These are phyloP conservation scores for Varanus salvator DNA, from an alignment of 2,113 vertebrate genomes.

Conservation along the genomic window DNA sequence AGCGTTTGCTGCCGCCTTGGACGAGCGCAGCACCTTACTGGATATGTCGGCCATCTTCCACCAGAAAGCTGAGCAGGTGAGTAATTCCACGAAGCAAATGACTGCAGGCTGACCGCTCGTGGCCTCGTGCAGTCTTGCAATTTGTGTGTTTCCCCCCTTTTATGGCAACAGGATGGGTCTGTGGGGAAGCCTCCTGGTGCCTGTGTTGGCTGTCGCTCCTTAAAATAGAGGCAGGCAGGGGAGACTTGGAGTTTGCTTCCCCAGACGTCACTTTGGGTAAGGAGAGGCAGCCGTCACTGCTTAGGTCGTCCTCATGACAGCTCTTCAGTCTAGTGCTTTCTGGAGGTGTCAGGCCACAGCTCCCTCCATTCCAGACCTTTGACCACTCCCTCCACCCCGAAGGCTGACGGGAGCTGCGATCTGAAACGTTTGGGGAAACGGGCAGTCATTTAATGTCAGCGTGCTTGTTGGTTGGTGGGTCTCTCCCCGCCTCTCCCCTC, in stretches of 20 bases:
- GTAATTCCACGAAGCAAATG: not conserved
- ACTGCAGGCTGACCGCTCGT: rapidly evolving
- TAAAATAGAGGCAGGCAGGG: too few species aligned
- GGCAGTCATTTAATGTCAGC: too few species aligned
- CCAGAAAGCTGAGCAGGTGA: slow-evolving; percentile 96
- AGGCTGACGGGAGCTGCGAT: too few species aligned
- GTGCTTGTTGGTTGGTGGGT: too few species aligned
- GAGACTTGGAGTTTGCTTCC: not conserved
- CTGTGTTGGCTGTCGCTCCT: not conserved
- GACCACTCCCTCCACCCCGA: too few species aligned
- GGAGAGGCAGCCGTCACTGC: not conserved
- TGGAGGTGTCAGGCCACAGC: too few species aligned
- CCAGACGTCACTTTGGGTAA: not conserved
- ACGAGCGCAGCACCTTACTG: slow-evolving; percentile 93
- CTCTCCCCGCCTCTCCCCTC: too few species aligned
- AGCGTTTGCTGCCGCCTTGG: slow-evolving; percentile 94
- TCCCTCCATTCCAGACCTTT: too few species aligned
- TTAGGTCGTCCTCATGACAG: not conserved
- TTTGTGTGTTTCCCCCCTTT: not conserved
- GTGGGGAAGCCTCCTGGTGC: not conserved
- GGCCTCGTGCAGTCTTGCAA: not conserved
- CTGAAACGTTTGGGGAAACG: too few species aligned
- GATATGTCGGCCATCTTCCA: slow-evolving; percentile 98
- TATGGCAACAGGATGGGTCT: not conserved
- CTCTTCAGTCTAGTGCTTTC: too few species aligned